Evolutionary conservation across 2,888 invertebrate species (phyloP).

Genomic region (Alviniconcha strummeri): DNA sequence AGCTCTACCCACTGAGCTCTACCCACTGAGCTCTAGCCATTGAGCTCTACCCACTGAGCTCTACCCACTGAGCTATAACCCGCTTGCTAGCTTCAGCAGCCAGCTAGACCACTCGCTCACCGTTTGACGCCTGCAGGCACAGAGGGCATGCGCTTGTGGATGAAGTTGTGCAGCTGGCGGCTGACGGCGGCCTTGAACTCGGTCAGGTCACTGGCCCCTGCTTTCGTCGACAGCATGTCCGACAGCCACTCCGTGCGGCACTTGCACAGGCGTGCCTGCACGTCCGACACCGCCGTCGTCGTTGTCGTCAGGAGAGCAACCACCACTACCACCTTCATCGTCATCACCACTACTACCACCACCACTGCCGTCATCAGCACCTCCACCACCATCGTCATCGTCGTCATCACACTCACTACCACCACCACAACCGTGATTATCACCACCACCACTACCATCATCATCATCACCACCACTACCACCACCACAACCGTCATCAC

Average conservation of each 20-base stretch:
- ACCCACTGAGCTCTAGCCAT: too few species aligned
- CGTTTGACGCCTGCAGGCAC: background rate
- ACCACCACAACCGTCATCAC: too few species aligned
- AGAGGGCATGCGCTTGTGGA: background rate
- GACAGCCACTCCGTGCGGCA: background rate
- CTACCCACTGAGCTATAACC: too few species aligned
- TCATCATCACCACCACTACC: too few species aligned
- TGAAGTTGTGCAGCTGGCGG: constrained; percentile 12
- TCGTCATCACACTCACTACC: background rate
- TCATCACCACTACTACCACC: background rate
- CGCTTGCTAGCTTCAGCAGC: too few species aligned
- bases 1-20: too few species aligned
- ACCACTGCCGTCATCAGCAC: background rate
- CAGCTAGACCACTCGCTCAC: background rate
- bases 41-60: too few species aligned
- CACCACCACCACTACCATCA: background rate
- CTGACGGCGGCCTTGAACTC: background rate
- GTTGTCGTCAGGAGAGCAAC: too few species aligned
- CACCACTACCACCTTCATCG: too few species aligned
- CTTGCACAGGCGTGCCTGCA: background rate
- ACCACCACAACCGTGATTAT: background rate
- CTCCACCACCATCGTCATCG: background rate
- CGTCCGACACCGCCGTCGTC: background rate
- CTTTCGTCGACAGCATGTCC: background rate
- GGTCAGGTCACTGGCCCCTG: background rate